Evolutionary conservation across 2,888 invertebrate species (phyloP).

Genomic region (Stenotaenia linearis): DNA sequence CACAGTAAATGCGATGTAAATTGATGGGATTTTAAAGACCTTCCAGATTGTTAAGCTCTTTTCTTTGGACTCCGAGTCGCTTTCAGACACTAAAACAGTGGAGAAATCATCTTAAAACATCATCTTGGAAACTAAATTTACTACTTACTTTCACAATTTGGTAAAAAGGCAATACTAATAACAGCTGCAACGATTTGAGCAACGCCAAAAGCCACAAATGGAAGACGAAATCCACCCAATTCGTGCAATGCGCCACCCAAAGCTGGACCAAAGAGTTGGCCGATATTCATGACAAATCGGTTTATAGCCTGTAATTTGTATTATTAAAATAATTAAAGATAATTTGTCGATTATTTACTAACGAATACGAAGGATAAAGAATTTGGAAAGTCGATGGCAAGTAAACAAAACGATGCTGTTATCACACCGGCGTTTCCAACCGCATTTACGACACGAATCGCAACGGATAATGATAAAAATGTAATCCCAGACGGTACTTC

Average conservation of each 20-base stretch:
- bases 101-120: background rate
- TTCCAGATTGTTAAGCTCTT: background rate
- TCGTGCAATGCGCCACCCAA: slow-evolving; percentile 40
- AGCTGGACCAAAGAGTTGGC: slow-evolving; percentile 40
- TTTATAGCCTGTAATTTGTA: slow-evolving; percentile 38
- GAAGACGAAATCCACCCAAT: background rate
- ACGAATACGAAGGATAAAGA: slow-evolving; percentile 41
- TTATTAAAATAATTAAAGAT: background rate
- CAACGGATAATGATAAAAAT: slow-evolving; percentile 39
- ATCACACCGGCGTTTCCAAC: slow-evolving; percentile 40
- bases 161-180: background rate
- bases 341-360: slow-evolving; percentile 34
- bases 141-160: background rate
- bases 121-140: background rate
- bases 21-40: slow-evolving; percentile 39
- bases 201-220: background rate
- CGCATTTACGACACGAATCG: slow-evolving; percentile 40
- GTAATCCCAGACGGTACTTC: slow-evolving; percentile 38
- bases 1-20: slow-evolving; percentile 40
- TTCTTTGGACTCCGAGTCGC: background rate
- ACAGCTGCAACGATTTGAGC: background rate
- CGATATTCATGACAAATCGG: slow-evolving; percentile 40
- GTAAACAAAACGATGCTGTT: slow-evolving; percentile 40
- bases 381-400: slow-evolving; percentile 40
- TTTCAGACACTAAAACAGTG: background rate